These are phyloP conservation scores for Xiphydria camelus DNA, from an alignment of 2,888 invertebrate genomes.

Conservation along the genomic window DNA sequence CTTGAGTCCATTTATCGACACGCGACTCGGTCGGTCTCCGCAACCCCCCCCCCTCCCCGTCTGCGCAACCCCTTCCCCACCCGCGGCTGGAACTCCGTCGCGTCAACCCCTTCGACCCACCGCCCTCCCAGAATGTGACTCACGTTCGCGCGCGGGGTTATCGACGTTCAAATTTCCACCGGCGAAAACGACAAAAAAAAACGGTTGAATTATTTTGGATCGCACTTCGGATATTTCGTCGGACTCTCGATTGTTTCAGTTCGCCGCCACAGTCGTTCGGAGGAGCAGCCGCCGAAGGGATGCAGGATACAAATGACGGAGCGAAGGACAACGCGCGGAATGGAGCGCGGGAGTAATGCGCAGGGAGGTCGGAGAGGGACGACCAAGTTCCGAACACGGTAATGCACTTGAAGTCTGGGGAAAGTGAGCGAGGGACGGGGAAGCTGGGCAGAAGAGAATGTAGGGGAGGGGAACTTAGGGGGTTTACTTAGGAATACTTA, in stretches of 20 bases:
- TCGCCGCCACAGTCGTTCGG: no score
- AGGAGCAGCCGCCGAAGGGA: no score
- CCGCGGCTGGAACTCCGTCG: no score
- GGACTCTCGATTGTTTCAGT: no score
- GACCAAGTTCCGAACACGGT: slow-evolving; percentile 47
- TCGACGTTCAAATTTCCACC: neutral
- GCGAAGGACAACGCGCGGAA: no score
- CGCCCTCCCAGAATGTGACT: slow-evolving; percentile 16
- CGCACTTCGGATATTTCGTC: no score
- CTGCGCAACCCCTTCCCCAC: slow-evolving; percentile 1
- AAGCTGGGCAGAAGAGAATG: slow-evolving; percentile 10
- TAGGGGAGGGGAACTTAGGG: slow-evolving; percentile 22
- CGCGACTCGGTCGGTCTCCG: slow-evolving; percentile 15
- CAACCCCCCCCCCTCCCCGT: neutral
- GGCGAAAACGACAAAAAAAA: no score
- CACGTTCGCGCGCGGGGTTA: slow-evolving; percentile 7
- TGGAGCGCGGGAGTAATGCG: slow-evolving; percentile 1
- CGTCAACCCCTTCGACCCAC: neutral
- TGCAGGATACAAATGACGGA: no score
- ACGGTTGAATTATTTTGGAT: no score
- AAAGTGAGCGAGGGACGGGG: slow-evolving; percentile 20
- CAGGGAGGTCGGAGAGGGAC: slow-evolving; percentile 32
- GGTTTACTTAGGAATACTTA: slow-evolving; percentile 45
- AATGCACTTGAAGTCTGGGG: slow-evolving; percentile 40
- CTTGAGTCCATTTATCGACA: slow-evolving; percentile 13